Conservation (phyloP, 2,113 vertebrate species). For the Tragelaphus imberbis region DNA sequence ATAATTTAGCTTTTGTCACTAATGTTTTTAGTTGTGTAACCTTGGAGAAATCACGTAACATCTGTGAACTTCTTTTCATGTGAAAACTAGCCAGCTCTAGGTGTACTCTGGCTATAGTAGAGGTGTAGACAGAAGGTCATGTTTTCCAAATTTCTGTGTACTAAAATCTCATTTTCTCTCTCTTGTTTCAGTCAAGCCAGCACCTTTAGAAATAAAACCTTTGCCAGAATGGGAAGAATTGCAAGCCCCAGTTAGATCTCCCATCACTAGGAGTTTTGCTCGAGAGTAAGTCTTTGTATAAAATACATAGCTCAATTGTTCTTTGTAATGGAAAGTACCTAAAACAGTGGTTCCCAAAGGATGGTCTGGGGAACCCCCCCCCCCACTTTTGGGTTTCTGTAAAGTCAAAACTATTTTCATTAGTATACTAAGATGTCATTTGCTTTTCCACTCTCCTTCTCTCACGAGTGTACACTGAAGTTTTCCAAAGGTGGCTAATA, state of each 20-base stretch:
- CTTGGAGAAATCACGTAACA: background rate
- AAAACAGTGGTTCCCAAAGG: background rate
- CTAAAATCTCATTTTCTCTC: constrained; percentile 35
- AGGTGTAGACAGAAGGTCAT: background rate
- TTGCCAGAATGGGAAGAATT: constrained; percentile 95
- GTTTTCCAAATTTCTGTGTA: constrained; percentile 16
- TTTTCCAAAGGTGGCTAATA: background rate
- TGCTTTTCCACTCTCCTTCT: background rate
- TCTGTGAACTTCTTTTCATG: background rate
- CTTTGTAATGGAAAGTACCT: background rate
- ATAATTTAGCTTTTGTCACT: background rate
- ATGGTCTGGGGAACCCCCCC: background rate
- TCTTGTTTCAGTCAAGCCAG: constrained; percentile 88
- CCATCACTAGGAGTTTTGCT: constrained; percentile 96
- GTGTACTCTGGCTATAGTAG: background rate
- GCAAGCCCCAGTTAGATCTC: constrained; percentile 93
- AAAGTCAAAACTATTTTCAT: background rate
- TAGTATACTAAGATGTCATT: background rate
- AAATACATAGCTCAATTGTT: background rate
- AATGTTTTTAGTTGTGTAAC: background rate
- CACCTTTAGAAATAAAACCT: constrained; percentile 96
- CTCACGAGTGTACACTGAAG: background rate
- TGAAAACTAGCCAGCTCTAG: background rate
- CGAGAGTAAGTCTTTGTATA: constrained; percentile 91
- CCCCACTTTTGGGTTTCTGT: background rate